These are phyloP conservation scores for Cacatua alba DNA, from an alignment of 2,113 vertebrate species.

Conservation along the genomic window DNA sequence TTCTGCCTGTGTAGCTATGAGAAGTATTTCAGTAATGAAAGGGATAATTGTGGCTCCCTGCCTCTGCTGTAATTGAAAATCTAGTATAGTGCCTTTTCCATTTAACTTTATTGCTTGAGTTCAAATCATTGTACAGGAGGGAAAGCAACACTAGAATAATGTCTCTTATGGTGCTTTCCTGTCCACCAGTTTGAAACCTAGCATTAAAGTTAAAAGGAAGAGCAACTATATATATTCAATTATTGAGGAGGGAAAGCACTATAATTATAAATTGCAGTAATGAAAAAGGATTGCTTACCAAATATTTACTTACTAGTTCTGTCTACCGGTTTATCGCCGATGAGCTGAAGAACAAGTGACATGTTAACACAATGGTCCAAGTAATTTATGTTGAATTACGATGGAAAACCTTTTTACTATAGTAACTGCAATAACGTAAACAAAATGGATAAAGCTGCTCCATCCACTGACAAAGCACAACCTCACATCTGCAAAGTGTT, in stretches of 20 bases:
- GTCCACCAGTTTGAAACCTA: constrained; percentile 61
- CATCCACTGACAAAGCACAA: not conserved
- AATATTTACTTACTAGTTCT: constrained; percentile 45
- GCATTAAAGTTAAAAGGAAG: constrained; percentile 61
- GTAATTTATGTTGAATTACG: constrained; percentile 1
- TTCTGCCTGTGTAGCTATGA: constrained; percentile 50
- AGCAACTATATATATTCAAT: constrained; percentile 69
- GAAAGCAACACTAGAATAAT: constrained; percentile 58
- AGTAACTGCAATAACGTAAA: not conserved
- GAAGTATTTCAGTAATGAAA: constrained; percentile 71
- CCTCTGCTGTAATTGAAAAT: constrained; percentile 79
- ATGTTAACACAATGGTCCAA: not conserved
- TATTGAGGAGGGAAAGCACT: constrained; percentile 27
- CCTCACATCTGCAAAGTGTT: not conserved
- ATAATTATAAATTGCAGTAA: constrained; percentile 54
- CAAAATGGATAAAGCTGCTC: not conserved
- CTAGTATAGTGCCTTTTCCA: constrained; percentile 66
- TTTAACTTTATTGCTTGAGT: constrained; percentile 78
- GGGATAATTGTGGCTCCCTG: constrained; percentile 75
- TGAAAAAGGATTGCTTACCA: constrained; percentile 37
- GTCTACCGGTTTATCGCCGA: not conserved
- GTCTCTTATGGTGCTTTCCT: constrained; percentile 52
- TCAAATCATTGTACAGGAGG: constrained; percentile 61
- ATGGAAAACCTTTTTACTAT: not conserved
- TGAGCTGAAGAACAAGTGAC: not conserved